Evolutionary conservation across 2,888 invertebrate species (phyloP), one percentile per base, ranked within the genome.

Genomic region (Watsonalla binaria): DNA sequence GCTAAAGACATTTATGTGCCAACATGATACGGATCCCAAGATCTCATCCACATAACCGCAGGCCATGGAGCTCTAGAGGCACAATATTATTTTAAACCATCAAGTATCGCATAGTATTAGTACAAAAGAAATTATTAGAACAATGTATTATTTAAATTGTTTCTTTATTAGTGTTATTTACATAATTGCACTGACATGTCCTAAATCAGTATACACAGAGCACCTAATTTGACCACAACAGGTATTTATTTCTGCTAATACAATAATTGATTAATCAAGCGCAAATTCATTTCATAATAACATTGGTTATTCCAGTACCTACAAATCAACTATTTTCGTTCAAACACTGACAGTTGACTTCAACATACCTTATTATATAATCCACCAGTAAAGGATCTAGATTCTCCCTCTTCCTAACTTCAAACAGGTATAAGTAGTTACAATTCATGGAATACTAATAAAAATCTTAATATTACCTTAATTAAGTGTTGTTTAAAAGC

Each of bases 161-260:
- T 24, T 24, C 4, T 24, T 24, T 24, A 24, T 24, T 24, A 24
- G 24, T 24, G 24, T 59, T 78, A 79, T 79, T 68, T 80, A 80
- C 77, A 80, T 56, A 77, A 84, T 83, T 84, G 82, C 82, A 85
- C 81, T 66, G 66, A 67, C 72, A 67, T 72, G 71, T 70, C 64
- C 60, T 59, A 60, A 57, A 60, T 66, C 67, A 72, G 76, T 77
- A 80, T 78, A 79, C 74, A 74, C 75, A 74, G 76, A 78, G 78
- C 80, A 82, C 81, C 78, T 78, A 78, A 75, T 66, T 70, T 37
- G 35, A 15, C 37, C 6, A 35, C 13, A 11, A n/a, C 24, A 24
- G 24, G 24, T 24, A 35, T n/a, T 8, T 14, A 14, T 39, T 14
- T 37, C 37, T 15, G 37, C 33, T 37, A 37, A 15, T 6, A 37